phyloP scores from a whole-genome alignment of 1,140 invertebrate species.

The Drosophila pallidifrons region DNA sequence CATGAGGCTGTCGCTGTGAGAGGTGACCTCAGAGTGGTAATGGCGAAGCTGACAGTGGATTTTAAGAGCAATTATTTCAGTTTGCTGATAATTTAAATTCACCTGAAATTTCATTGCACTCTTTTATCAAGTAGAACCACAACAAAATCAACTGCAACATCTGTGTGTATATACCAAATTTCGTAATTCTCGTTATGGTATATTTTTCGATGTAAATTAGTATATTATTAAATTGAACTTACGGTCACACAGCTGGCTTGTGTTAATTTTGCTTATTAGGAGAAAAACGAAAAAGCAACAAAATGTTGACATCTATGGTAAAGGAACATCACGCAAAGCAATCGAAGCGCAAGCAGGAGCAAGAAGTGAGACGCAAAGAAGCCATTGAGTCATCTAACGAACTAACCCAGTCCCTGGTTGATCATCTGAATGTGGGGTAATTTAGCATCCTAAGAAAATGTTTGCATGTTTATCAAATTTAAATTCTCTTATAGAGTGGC shows the following conservation, averaged over 20 bases:
- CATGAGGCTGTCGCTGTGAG: too few species aligned
- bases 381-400: conserved; percentile 96
- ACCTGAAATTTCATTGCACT: too few species aligned
- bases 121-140: too few species aligned
- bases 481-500: conserved; percentile 88
- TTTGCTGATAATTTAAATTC: too few species aligned
- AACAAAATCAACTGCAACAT: too few species aligned
- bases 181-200: neutral
- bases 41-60: too few species aligned
- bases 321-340: conserved; percentile 95
- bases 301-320: conserved; percentile 94
- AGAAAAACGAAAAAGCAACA: conserved; percentile 3
- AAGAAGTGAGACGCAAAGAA: conserved; percentile 92
- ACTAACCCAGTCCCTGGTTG: conserved; percentile 96
- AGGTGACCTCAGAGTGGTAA: too few species aligned
- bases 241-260: conserved; percentile 13
- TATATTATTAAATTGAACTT: neutral
- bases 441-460: neutral
- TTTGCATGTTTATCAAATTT: too few species aligned
- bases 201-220: neutral
- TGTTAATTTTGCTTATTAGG: conserved; percentile 21
- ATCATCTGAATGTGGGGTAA: conserved; percentile 99
- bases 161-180: too few species aligned
- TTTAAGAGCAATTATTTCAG: too few species aligned
- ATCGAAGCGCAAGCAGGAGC: conserved; percentile 90